Evolutionary conservation across 2,888 invertebrate genomes (phyloP).

Genomic region (Amphipoea lucens): DNA sequence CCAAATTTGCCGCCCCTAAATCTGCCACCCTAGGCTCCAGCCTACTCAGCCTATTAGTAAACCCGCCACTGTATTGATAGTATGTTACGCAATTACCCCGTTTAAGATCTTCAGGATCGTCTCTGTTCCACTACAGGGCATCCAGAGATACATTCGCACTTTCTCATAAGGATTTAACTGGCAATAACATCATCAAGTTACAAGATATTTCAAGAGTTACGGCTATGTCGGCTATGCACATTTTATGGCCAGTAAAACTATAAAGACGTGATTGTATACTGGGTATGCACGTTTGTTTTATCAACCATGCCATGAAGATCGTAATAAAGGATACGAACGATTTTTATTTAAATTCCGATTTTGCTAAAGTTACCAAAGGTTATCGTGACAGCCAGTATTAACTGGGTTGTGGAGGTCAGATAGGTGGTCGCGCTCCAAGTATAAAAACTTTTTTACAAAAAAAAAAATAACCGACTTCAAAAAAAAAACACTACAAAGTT

Average conservation of each 20-base stretch:
- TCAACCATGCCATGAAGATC: neutral
- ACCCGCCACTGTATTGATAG: no score
- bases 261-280: neutral
- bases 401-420: neutral
- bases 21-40: no score
- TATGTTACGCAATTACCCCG: no score
- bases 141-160: no score
- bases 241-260: neutral
- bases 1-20: no score
- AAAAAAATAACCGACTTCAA: no score
- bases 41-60: no score
- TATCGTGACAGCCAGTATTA: neutral
- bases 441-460: neutral
- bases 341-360: neutral
- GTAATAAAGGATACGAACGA: neutral
- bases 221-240: neutral
- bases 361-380: neutral
- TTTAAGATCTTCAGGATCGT: no score
- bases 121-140: no score
- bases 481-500: no score
- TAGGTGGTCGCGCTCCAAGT: neutral
- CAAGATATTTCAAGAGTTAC: neutral
- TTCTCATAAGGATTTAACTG: no score
- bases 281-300: neutral
- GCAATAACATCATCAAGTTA: neutral